Evolutionary conservation across 2,113 vertebrate species (phyloP).

Genomic region (Phrynocephalus versicolor): DNA sequence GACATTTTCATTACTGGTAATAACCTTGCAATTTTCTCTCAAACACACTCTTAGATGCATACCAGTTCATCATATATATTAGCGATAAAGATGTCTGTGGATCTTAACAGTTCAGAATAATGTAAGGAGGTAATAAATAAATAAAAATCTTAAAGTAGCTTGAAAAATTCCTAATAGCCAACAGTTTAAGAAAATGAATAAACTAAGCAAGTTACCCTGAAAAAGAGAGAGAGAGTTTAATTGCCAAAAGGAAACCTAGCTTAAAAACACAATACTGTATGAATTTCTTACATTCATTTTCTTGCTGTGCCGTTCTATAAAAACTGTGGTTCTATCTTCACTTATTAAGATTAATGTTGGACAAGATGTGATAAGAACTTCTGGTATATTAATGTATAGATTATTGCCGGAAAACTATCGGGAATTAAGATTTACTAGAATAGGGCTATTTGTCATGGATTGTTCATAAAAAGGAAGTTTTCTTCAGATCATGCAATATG

Average conservation of each 20-base stretch:
- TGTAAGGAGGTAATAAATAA: no score
- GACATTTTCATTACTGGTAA: rapidly evolving
- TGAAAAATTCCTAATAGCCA: no score
- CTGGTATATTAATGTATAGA: not conserved
- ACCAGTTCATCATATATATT: not conserved
- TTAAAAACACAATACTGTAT: not conserved
- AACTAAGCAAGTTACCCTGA: not conserved
- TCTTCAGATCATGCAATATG: not conserved
- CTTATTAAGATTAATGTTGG: not conserved
- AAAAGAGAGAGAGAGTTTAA: no score
- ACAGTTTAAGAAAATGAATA: not conserved
- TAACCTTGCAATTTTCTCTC: not conserved
- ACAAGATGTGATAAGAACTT: not conserved
- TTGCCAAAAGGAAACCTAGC: no score
- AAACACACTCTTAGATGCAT: not conserved
- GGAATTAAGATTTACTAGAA: not conserved
- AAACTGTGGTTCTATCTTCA: not conserved
- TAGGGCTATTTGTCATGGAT: not conserved
- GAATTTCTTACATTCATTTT: not conserved
- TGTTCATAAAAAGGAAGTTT: not conserved
- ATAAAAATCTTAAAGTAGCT: not conserved
- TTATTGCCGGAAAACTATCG: not conserved
- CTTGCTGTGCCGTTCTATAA: not conserved
- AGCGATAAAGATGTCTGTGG: not conserved
- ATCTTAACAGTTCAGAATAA: not conserved